These are phyloP conservation scores for Elysia chlorotica DNA, from an alignment of 1,140 invertebrate genomes.

Conservation along the genomic window DNA sequence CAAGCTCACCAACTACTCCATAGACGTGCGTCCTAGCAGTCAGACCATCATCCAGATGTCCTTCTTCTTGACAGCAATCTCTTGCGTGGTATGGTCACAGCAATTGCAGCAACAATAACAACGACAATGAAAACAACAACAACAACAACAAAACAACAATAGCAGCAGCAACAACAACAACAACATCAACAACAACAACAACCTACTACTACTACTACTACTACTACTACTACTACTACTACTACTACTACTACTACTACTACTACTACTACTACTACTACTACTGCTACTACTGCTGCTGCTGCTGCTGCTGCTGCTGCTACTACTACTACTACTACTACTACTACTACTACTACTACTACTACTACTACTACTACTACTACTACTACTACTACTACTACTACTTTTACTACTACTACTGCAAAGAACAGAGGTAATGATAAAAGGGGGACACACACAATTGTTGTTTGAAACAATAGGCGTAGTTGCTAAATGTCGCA, in stretches of 20 bases:
- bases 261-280: background rate
- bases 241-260: background rate
- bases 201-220: background rate
- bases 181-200: too few relatives aligned
- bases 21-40: too few relatives aligned
- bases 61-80: too few relatives aligned
- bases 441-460: too few relatives aligned
- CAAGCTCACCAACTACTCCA: too few relatives aligned
- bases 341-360: slow-evolving; percentile 12
- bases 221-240: background rate
- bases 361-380: slow-evolving; percentile 12
- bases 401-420: slow-evolving; percentile 7
- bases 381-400: slow-evolving; percentile 11
- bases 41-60: too few relatives aligned
- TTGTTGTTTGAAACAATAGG: background rate
- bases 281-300: background rate
- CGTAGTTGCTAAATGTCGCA: background rate
- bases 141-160: too few relatives aligned
- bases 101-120: too few relatives aligned
- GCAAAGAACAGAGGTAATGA: background rate
- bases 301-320: background rate
- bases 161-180: too few relatives aligned
- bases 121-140: too few relatives aligned
- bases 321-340: slow-evolving; percentile 7
- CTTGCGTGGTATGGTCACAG: too few relatives aligned